Evolutionary conservation across 2,797 vertebrate species (phyloP).

Genomic region (Rhabdophis nuchalis): DNA sequence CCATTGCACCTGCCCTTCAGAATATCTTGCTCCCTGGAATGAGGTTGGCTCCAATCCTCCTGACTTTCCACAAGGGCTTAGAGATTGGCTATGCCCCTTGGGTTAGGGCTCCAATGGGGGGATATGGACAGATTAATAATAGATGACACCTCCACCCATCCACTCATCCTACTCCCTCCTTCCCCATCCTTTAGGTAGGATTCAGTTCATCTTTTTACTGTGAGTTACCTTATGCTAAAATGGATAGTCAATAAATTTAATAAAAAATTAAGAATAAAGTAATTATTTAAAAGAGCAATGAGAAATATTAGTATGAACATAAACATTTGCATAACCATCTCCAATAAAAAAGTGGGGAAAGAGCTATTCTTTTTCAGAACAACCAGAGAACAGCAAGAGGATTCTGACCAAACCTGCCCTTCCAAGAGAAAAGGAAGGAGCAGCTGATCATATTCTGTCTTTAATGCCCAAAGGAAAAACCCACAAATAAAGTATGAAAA

Average conservation of each 20-base stretch:
- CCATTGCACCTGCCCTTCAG: background rate
- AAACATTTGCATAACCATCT: background rate
- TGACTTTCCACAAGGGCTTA: background rate
- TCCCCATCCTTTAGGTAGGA: background rate
- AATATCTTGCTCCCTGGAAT: background rate
- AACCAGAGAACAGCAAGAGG: background rate
- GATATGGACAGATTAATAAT: background rate
- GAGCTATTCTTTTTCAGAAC: background rate
- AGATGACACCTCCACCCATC: accelerated
- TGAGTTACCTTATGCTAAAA: background rate
- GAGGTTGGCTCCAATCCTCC: background rate
- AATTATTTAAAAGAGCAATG: background rate
- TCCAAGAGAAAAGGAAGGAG: background rate
- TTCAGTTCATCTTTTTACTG: background rate
- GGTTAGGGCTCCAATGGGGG: background rate
- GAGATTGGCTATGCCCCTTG: background rate
- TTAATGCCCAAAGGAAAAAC: background rate
- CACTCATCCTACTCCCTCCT: background rate
- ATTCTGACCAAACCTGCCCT: background rate
- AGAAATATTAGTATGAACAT: background rate
- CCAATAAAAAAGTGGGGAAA: background rate
- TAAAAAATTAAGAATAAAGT: background rate
- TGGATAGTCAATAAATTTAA: background rate
- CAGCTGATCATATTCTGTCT: background rate
- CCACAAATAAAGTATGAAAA: background rate